These are phyloP conservation scores for Saimiri boliviensis DNA, from an alignment of 2,113 vertebrate species.

Conservation along the genomic window DNA sequence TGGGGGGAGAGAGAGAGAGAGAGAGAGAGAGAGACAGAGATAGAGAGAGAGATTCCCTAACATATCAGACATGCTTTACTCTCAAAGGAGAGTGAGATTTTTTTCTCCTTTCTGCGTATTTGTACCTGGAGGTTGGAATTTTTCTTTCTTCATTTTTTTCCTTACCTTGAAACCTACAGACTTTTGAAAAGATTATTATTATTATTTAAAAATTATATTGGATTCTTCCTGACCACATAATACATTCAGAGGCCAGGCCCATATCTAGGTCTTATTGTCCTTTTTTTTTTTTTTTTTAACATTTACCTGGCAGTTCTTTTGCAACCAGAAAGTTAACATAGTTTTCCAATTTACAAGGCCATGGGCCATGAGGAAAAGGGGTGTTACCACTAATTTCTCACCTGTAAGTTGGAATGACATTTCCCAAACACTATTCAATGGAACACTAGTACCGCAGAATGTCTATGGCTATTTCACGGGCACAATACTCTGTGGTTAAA, in stretches of 20 bases:
- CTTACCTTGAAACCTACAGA: neutral
- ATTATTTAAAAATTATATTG: neutral
- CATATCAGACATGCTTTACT: fast-evolving
- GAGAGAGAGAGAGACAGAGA: neutral
- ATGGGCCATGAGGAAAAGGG: neutral
- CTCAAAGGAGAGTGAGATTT: neutral
- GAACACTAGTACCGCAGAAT: no score
- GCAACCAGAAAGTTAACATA: neutral
- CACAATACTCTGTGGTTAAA: neutral
- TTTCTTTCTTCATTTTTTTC: neutral
- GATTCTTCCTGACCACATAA: neutral
- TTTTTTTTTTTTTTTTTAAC: neutral
- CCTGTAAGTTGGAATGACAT: fast-evolving
- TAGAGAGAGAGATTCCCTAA: no score
- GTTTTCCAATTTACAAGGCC: neutral
- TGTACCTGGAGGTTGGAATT: neutral
- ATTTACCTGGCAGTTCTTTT: neutral
- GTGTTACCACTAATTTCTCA: neutral
- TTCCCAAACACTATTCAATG: neutral
- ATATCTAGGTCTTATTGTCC: neutral
- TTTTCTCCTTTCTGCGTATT: neutral
- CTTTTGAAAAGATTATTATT: neutral
- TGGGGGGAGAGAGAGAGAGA: no score
- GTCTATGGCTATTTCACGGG: neutral
- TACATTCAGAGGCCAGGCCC: no score